These are phyloP conservation scores for Gavialis gangeticus DNA, from an alignment of 2,113 vertebrate genomes.

Conservation along the genomic window DNA sequence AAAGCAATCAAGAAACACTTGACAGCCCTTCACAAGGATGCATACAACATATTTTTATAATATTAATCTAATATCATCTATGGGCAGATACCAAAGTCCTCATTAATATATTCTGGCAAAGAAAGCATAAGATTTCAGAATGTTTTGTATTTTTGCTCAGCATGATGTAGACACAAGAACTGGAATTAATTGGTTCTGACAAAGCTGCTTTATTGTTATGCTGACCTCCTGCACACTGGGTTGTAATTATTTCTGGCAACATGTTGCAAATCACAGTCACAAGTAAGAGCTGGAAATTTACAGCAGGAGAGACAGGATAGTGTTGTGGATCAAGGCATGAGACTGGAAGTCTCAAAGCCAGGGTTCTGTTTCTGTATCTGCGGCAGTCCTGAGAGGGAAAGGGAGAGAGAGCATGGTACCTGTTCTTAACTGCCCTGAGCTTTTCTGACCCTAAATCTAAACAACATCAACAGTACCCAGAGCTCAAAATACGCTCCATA, in stretches of 20 bases:
- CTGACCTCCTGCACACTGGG: neutral
- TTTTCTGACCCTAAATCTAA: neutral
- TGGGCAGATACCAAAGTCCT: neutral
- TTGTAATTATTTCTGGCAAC: neutral
- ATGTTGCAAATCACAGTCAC: neutral
- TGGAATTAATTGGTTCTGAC: neutral
- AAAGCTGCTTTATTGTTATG: neutral
- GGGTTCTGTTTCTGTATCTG: neutral
- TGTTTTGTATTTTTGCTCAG: neutral
- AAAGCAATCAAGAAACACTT: neutral
- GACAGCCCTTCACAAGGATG: neutral
- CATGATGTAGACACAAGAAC: neutral
- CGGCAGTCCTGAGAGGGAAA: neutral
- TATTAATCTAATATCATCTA: neutral
- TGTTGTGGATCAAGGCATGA: neutral
- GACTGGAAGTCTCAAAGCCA: neutral
- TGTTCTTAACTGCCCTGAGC: neutral
- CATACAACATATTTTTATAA: neutral
- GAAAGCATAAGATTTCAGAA: neutral
- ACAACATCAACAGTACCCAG: neutral
- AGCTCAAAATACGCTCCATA: neutral
- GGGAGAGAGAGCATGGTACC: neutral
- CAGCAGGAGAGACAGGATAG: neutral
- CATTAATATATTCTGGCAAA: neutral
- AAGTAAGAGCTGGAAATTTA: slow-evolving; percentile 7